A percentile compares a stretch with the other conserved stretches of the same genome.
phyloP scores from a whole-genome alignment of 2,888 invertebrate species.

The Amiota communis region DNA sequence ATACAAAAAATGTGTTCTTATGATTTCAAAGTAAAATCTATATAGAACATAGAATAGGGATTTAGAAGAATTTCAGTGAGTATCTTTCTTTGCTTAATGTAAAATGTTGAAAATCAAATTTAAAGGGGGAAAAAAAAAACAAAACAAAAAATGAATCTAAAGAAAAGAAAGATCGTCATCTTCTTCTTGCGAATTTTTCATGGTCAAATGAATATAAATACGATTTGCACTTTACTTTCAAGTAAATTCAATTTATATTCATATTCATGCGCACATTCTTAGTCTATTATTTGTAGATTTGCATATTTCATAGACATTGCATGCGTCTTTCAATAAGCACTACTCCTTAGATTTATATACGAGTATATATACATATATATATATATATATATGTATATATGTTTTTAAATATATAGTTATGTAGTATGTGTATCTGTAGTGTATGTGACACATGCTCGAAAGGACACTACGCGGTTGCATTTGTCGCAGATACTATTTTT shows the following conservation, averaged over 20 bases:
- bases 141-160: too few relatives aligned
- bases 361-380: background rate
- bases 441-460: conserved; percentile 3
- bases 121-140: too few relatives aligned
- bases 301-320: conserved; percentile 46
- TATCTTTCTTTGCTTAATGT: too few relatives aligned
- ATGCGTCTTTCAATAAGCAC: background rate
- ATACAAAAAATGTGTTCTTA: too few relatives aligned
- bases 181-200: conserved; percentile 43
- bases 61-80: too few relatives aligned
- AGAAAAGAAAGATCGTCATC: too few relatives aligned
- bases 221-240: conserved; percentile 54
- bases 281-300: conserved; percentile 63
- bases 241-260: conserved; percentile 69
- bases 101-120: too few relatives aligned
- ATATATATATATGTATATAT: background rate
- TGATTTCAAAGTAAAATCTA: too few relatives aligned
- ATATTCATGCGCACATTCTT: conserved; percentile 59
- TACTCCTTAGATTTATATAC: conserved; percentile 14
- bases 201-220: conserved; percentile 65
- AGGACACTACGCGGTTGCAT: background rate
- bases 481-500: conserved; percentile 37
- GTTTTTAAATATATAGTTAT: conserved; percentile 5
- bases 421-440: background rate
- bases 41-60: too few relatives aligned